Evolutionary conservation across 2,797 vertebrate genomes (phyloP).

Genomic region (Emydoidea blandingii): DNA sequence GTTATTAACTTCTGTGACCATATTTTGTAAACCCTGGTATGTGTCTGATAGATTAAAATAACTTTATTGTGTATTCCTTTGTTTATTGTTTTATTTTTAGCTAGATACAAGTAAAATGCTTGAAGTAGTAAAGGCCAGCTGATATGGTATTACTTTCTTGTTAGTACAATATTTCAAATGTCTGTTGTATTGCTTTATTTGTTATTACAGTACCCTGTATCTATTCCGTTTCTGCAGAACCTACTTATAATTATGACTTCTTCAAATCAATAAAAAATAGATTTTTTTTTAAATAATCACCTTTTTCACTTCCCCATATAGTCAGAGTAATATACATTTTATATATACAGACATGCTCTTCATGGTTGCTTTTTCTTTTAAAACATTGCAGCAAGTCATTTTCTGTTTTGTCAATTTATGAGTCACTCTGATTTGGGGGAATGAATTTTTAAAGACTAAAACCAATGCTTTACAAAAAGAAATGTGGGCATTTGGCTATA

Average conservation of each 20-base stretch:
- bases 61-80: slow-evolving; percentile 26
- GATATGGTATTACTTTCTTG: not conserved
- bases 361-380: not conserved
- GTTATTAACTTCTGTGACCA: slow-evolving; percentile 25
- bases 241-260: slow-evolving; percentile 9
- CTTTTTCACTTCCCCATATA: slow-evolving; percentile 26
- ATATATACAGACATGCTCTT: not conserved
- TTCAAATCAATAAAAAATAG: slow-evolving; percentile 47
- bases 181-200: slow-evolving; percentile 42
- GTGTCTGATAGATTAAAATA: slow-evolving; percentile 26
- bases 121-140: slow-evolving; percentile 40
- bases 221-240: not conserved
- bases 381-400: not conserved
- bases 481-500: not conserved
- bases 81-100: slow-evolving; percentile 50
- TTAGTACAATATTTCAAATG: slow-evolving; percentile 41
- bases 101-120: slow-evolving; percentile 7
- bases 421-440: not conserved
- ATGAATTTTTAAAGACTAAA: not conserved
- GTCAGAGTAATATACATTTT: slow-evolving; percentile 6
- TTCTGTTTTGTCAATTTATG: not conserved
- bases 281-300: slow-evolving; percentile 7
- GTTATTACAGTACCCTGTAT: not conserved
- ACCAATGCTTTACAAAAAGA: not conserved
- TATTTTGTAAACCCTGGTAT: slow-evolving; percentile 10